A percentile compares a stretch with the other conserved stretches of the same genome.
These are phyloP conservation scores for Etia nguti DNA, from an alignment of 2,113 vertebrate species.

Conservation along the genomic window DNA sequence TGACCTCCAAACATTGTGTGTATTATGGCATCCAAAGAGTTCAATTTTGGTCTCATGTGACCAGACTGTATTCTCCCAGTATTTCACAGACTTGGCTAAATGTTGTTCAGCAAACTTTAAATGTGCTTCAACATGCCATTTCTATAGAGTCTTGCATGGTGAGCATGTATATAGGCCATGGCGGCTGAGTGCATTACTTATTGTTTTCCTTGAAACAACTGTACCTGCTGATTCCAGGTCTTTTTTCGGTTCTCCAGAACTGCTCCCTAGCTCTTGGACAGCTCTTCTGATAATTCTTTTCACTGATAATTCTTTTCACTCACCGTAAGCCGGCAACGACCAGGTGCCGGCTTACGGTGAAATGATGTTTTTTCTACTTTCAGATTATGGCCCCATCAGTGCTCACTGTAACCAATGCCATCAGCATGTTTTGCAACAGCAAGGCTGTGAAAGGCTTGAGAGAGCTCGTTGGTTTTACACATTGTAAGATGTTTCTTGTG, in stretches of 20 bases:
- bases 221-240: background rate
- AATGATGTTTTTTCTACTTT: background rate
- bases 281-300: background rate
- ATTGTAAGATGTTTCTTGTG: background rate
- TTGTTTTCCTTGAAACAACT: background rate
- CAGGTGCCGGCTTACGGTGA: too few relatives aligned
- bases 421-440: background rate
- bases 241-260: background rate
- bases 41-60: background rate
- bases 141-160: background rate
- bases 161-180: background rate
- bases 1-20: background rate
- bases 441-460: background rate
- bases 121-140: background rate
- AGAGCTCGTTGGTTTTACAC: background rate
- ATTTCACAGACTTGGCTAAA: background rate
- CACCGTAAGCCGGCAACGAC: too few relatives aligned
- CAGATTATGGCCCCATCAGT: background rate
- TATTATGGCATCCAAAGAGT: background rate
- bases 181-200: background rate
- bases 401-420: background rate
- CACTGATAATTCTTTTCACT: too few relatives aligned
- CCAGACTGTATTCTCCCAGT: too few relatives aligned
- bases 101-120: background rate
- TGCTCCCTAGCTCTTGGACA: background rate